Percentiles rank a stretch among this genome's conserved stretches.
Conservation (phyloP, 2,797 vertebrate species). For the Pristis pectinata region DNA sequence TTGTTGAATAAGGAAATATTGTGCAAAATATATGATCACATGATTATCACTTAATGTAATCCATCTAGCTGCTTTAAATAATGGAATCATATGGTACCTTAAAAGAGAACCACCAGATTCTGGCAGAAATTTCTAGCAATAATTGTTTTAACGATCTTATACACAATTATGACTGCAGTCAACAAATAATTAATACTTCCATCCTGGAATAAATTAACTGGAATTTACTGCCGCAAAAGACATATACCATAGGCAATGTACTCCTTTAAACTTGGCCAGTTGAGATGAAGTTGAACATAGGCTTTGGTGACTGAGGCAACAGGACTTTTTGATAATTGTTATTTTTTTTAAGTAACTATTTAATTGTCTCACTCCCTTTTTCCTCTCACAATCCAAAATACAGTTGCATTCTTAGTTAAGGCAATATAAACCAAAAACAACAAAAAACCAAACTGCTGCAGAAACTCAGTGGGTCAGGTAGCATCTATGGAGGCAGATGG, state of each 20-base stretch:
- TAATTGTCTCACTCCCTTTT: neutral
- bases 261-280: neutral
- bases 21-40: neutral
- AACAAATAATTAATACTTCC: neutral
- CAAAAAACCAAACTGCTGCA: no score
- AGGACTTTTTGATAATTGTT: neutral
- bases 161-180: neutral
- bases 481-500: no score
- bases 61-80: neutral
- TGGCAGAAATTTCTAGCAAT: neutral
- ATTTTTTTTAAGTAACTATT: neutral
- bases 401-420: no score
- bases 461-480: no score
- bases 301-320: neutral
- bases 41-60: neutral
- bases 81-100: neutral
- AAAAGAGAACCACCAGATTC: neutral
- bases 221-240: neutral
- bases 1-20: neutral
- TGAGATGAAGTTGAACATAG: neutral
- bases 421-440: no score
- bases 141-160: neutral
- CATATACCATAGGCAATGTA: neutral
- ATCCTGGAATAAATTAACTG: neutral
- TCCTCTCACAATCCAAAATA: neutral